Base-by-base conservation (phyloP, 2,797 vertebrate species). In the Leptatherina wallacei region DNA sequence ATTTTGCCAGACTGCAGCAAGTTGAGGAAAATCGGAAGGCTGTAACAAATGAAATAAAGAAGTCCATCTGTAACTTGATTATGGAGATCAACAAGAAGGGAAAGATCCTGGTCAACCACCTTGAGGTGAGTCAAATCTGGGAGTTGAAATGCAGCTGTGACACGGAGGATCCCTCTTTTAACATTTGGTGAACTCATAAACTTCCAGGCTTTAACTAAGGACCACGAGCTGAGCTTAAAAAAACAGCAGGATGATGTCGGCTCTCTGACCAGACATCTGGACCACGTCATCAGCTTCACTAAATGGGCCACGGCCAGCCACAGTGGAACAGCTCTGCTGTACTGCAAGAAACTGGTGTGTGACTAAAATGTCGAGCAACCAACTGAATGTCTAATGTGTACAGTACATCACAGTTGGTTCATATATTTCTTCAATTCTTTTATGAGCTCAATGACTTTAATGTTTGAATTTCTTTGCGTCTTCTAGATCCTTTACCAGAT, bases 51-150 rank as follows among this genome's bases (percentile, higher is more conserved):
- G 97, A 99, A 90, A 98, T 99, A 78, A 99, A 98, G 93, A 98
- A 98, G 89, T 97, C 98, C 65, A 98, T 99, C 85, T 99, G 97
- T 89, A 98, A 96, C 49, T 80, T 99, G 78, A 99, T 99, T 82
- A 96, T 99, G 93, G 98, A 99, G 93, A 98, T 99, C 87, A 99
- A 99, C 90, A 96, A 96, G 89, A 99, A 99, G 81, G 98, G 98
- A 42, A 99, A 99, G 93, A 96, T 97, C 80, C 87, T 99, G 36
- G 92, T 98, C 8, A 98, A 98, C 91, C 98, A 99, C 38, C 94
- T 99, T 16, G 97, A 99, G 96, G 98, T 99, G 89, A 63, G 78
- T 61, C 63, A 7, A 22, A n/a, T 42, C 24, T 27, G 11, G 3
- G 33, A 20, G 0, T 61, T 32, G 2, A 65, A 22, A 67, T 24